Evolutionary conservation across 37 sponge, comb jelly and placozoan genomes (phyloP).

Genomic region (Beroe ovata): DNA sequence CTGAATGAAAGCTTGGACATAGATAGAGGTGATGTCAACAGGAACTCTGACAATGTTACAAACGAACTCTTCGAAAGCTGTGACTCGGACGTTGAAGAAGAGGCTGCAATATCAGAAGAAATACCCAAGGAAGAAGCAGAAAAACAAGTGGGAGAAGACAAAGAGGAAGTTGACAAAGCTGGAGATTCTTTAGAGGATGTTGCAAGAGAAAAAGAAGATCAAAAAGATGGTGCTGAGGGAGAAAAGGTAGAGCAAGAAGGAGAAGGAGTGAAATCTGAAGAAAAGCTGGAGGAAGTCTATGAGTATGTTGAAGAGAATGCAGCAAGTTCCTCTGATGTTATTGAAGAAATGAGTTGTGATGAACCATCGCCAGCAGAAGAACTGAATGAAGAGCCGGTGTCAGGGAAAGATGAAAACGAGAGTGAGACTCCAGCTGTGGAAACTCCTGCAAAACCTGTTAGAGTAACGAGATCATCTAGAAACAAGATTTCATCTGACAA

Average conservation of each 20-base stretch:
- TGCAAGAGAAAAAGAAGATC: too few relatives aligned
- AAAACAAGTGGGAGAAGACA: background rate
- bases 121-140: background rate
- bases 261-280: background rate
- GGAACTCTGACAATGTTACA: background rate
- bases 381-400: background rate
- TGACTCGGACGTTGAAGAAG: background rate
- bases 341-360: background rate
- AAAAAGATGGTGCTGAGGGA: too few relatives aligned
- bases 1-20: background rate
- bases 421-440: background rate
- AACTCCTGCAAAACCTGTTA: background rate
- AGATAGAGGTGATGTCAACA: background rate
- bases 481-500: too few relatives aligned
- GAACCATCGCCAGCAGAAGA: background rate
- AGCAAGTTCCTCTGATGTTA: background rate
- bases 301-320: background rate
- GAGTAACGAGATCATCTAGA: conserved; percentile 1
- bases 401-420: background rate
- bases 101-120: background rate
- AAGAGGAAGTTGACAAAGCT: background rate
- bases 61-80: conserved; percentile 36
- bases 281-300: background rate
- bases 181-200: too few relatives aligned
- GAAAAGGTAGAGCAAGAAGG: background rate